Conservation (phyloP, 2,797 vertebrate species). For the Pelochelys cantorii region DNA sequence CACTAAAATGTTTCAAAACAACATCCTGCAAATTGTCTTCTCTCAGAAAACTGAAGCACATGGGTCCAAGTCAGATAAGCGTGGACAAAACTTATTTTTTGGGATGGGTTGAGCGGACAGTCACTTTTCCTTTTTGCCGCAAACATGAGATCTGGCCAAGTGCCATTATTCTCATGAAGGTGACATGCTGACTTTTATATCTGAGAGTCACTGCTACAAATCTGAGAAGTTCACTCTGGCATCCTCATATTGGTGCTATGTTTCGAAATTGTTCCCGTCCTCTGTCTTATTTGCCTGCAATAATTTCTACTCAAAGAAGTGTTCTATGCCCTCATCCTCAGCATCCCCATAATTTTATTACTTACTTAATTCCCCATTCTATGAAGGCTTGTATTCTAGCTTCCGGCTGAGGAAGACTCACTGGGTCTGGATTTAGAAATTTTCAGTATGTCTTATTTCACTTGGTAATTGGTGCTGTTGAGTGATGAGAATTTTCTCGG, state of each 20-base stretch:
- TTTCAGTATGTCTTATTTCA: not conserved
- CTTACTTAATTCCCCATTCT: not conserved
- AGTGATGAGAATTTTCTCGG: not conserved
- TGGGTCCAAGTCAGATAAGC: not conserved
- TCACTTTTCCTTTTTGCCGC: not conserved
- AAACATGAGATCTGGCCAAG: not conserved
- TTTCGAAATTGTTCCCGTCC: not conserved
- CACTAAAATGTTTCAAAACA: not conserved
- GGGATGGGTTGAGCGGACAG: fast-evolving
- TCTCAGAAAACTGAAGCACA: not conserved
- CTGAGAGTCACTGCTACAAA: not conserved
- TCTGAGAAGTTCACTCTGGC: not conserved
- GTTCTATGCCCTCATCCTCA: not conserved
- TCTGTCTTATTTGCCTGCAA: not conserved
- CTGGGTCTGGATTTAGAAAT: not conserved
- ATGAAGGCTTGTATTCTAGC: not conserved
- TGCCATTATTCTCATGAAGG: not conserved
- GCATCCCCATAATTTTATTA: not conserved
- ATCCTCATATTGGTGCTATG: not conserved
- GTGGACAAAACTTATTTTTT: fast-evolving
- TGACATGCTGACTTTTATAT: fast-evolving
- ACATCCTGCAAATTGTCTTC: not conserved
- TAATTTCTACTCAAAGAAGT: not conserved
- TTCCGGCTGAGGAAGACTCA: not conserved
- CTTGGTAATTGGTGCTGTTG: not conserved